A percentile compares a stretch with the other conserved stretches of the same genome.
Evolutionary conservation across 2,797 vertebrate species (phyloP).

Genomic region (Natrix natrix): DNA sequence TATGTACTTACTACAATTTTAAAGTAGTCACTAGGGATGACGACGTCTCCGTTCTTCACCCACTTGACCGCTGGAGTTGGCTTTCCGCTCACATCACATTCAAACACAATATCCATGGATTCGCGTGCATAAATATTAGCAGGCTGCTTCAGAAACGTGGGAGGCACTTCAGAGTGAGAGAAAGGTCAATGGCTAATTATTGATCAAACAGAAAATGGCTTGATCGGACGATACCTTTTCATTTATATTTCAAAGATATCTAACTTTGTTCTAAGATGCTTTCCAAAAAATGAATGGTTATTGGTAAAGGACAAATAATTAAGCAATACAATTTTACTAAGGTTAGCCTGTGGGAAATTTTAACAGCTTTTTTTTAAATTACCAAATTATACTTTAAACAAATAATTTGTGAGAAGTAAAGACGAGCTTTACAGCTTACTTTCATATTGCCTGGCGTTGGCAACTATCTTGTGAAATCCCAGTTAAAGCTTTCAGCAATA

Average conservation of each 20-base stretch:
- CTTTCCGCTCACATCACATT: slow-evolving; percentile 89
- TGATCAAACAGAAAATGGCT: background rate
- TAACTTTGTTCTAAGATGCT: background rate
- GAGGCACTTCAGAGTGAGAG: slow-evolving; percentile 75
- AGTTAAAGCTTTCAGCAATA: background rate
- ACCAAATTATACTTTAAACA: background rate
- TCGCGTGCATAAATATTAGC: slow-evolving; percentile 89
- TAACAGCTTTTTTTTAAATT: background rate
- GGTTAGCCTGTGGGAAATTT: background rate
- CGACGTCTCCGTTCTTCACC: slow-evolving; percentile 95
- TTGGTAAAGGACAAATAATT: background rate
- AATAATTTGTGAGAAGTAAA: background rate
- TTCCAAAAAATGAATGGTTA: background rate
- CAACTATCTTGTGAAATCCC: background rate
- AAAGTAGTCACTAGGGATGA: slow-evolving; percentile 98
- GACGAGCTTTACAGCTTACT: background rate
- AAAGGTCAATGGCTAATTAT: slow-evolving; percentile 11
- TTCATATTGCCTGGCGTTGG: background rate
- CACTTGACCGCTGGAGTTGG: slow-evolving; percentile 93
- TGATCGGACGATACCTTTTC: background rate
- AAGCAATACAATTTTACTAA: background rate
- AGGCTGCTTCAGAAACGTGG: slow-evolving; percentile 84
- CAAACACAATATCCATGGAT: slow-evolving; percentile 94
- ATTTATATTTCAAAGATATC: background rate
- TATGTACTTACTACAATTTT: slow-evolving; percentile 87